A percentile compares a stretch with the other conserved stretches of the same genome.
Evolutionary conservation across 2,797 vertebrate species (phyloP).

Genomic region (Lagorchestes hirsutus): DNA sequence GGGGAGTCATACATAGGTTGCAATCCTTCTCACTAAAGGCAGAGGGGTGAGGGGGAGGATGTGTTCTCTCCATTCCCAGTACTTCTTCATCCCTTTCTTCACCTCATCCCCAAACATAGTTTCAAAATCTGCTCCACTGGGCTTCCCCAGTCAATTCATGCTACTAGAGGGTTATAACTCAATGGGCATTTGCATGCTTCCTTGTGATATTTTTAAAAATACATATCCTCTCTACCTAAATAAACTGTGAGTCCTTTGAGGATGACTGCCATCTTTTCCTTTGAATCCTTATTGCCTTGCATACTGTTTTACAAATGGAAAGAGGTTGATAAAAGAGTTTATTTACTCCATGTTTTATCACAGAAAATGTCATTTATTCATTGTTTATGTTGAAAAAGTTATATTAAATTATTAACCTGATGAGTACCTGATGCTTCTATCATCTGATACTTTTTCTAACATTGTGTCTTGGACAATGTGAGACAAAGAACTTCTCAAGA

Average conservation of each 20-base stretch:
- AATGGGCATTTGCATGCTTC: not conserved
- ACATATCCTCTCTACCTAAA: not conserved
- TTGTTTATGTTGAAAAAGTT: not conserved
- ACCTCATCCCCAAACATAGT: not conserved
- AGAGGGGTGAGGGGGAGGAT: fast-evolving
- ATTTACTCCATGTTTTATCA: not conserved
- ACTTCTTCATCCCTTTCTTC: not conserved
- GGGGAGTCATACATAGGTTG: not conserved
- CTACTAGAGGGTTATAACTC: not conserved
- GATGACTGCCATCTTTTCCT: not conserved
- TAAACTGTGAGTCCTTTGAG: not conserved
- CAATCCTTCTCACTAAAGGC: not conserved
- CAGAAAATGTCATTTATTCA: not conserved
- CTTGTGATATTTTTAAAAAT: not conserved
- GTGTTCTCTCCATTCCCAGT: not conserved
- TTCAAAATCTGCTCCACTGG: not conserved
- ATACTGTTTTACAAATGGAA: not conserved
- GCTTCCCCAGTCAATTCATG: not conserved
- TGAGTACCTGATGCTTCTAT: not conserved
- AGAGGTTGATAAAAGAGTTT: not conserved
- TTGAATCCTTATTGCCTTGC: not conserved
- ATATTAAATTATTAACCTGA: not conserved
- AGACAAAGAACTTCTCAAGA: slow-evolving; percentile 42
- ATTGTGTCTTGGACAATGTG: not conserved
- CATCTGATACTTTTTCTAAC: not conserved